Evolutionary conservation across 2,888 invertebrate species (phyloP).

Genomic region (Cremastinae sp.): DNA sequence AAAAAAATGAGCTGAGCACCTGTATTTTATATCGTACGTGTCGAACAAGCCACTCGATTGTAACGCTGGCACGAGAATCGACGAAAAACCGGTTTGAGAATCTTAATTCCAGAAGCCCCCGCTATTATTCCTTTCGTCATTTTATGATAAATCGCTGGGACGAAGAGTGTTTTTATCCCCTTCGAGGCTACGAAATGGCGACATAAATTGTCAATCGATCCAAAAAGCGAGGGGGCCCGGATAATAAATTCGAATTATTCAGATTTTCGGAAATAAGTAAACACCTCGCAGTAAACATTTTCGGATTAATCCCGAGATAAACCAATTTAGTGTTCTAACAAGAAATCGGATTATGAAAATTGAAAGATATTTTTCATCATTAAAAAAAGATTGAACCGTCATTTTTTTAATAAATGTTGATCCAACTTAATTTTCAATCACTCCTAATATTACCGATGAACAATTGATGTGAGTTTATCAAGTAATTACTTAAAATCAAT

Average conservation of each 20-base stretch:
- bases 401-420: too few species aligned
- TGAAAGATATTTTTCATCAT: too few species aligned
- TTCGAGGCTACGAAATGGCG: slow-evolving; percentile 1
- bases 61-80: slow-evolving; percentile 14
- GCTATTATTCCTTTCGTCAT: slow-evolving; percentile 60
- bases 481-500: too few species aligned
- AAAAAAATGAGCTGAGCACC: slow-evolving; percentile 6
- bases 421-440: too few species aligned
- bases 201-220: slow-evolving; percentile 16
- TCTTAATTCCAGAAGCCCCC: slow-evolving; percentile 68
- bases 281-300: slow-evolving; percentile 1
- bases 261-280: slow-evolving; percentile 1
- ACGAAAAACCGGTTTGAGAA: slow-evolving; percentile 67
- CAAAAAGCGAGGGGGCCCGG: not conserved
- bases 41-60: slow-evolving; percentile 17
- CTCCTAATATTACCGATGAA: too few species aligned
- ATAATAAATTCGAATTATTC: slow-evolving; percentile 38
- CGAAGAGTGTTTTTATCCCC: slow-evolving; percentile 14
- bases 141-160: slow-evolving; percentile 58
- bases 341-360: too few species aligned
- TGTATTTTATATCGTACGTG: slow-evolving; percentile 1
- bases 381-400: too few species aligned
- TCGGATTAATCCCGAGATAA: too few species aligned
- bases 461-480: too few species aligned
- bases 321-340: too few species aligned